A percentile compares a stretch with the other conserved stretches of the same genome.
Evolutionary conservation across 2,113 vertebrate genomes (phyloP).

Genomic region (Syrmaticus mikado): DNA sequence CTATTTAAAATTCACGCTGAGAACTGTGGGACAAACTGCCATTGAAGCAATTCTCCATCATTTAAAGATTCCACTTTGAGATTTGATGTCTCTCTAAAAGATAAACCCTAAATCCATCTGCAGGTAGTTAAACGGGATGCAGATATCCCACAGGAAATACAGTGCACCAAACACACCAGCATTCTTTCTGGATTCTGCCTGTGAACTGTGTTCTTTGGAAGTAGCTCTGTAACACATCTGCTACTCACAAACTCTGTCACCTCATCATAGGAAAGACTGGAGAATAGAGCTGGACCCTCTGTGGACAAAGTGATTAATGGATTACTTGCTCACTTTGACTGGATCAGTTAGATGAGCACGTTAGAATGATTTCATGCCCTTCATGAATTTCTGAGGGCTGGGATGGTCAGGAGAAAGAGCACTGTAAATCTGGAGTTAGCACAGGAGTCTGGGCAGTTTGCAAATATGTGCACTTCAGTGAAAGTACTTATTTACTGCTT

Average conservation of each 20-base stretch:
- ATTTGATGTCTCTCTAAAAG: slow-evolving; percentile 29
- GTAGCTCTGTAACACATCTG: not conserved
- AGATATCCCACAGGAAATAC: slow-evolving; percentile 13
- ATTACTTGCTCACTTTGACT: not conserved
- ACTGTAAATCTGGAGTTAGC: not conserved
- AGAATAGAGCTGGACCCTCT: not conserved
- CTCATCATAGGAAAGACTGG: not conserved
- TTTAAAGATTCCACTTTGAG: slow-evolving; percentile 7
- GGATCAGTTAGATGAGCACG: not conserved
- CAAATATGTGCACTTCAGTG: not conserved
- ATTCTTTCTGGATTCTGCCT: slow-evolving; percentile 4
- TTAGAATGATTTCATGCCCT: slow-evolving; percentile 24
- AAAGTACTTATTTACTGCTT: not conserved
- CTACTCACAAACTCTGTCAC: not conserved
- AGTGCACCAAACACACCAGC: not conserved
- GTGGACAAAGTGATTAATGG: not conserved
- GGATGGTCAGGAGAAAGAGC: not conserved
- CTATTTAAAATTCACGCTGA: slow-evolving; percentile 30
- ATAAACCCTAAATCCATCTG: not conserved
- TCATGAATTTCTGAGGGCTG: not conserved
- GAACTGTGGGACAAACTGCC: slow-evolving; percentile 17
- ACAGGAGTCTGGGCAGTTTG: not conserved
- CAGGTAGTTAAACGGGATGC: not conserved
- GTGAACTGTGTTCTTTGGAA: slow-evolving; percentile 21
- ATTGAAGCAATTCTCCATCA: slow-evolving; percentile 21